phyloP scores from a whole-genome alignment of 1,140 invertebrate genomes.

The Camponotus vicinus region DNA sequence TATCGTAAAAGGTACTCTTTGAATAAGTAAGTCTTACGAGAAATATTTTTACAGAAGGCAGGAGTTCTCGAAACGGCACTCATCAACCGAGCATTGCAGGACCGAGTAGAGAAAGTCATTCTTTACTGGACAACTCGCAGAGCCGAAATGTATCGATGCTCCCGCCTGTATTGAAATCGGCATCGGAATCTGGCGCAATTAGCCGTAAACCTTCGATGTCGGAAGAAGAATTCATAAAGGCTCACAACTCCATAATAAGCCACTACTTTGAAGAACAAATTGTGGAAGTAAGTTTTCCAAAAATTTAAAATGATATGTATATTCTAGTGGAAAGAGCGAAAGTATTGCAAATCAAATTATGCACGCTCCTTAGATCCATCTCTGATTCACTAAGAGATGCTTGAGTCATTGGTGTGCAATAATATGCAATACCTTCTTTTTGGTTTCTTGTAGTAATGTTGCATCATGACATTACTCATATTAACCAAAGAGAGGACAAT shows the following conservation, averaged over 20 bases:
- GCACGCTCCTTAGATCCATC: constrained; percentile 85
- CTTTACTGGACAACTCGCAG: constrained; percentile 77
- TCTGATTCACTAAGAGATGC: constrained; percentile 81
- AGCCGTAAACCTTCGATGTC: constrained; percentile 71
- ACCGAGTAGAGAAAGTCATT: constrained; percentile 77
- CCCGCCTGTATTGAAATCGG: constrained; percentile 78
- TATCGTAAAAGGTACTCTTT: not conserved
- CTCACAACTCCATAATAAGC: constrained; percentile 74
- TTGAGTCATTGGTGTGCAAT: constrained; percentile 85
- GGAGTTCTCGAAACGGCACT: constrained; percentile 87
- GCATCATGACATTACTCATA: constrained; percentile 28
- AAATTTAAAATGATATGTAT: not conserved
- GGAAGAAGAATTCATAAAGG: constrained; percentile 79
- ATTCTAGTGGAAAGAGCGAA: not conserved
- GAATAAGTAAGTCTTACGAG: not conserved
- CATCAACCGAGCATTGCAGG: constrained; percentile 84
- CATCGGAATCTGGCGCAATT: constrained; percentile 74
- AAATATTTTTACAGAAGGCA: constrained; percentile 82
- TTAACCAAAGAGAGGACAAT: constrained; percentile 63
- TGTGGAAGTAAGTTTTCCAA: constrained; percentile 75
- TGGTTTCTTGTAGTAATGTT: constrained; percentile 53
- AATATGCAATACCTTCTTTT: constrained; percentile 83
- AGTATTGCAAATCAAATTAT: not conserved
- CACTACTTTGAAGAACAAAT: constrained; percentile 76
- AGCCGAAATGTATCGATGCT: constrained; percentile 82